Conservation (phyloP, 2,888 invertebrate species). For the Oscheius sp. region DNA sequence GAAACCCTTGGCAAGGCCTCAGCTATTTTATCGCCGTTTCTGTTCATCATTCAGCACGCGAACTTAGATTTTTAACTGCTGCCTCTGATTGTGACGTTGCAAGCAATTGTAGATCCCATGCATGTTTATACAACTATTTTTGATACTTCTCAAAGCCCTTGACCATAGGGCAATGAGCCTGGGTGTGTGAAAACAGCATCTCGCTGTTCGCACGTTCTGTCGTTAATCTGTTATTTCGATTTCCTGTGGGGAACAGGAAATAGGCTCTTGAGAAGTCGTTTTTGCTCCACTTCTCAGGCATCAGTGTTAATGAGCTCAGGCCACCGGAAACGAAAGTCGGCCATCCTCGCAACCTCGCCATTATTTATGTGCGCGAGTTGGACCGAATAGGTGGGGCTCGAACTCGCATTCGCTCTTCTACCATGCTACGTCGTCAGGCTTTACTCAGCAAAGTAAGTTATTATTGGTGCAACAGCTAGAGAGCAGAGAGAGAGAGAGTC, state of each 20-base stretch:
- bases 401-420: constrained; percentile 8
- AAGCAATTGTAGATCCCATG: background rate
- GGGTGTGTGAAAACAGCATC: background rate
- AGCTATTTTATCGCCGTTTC: constrained; percentile 34
- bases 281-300: constrained; percentile 22
- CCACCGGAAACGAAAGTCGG: constrained; percentile 29
- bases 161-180: background rate
- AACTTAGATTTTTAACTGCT: background rate
- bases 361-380: constrained; percentile 37
- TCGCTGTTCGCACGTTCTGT: constrained; percentile 7
- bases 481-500: no score
- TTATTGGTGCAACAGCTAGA: background rate
- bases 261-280: constrained; percentile 11
- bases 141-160: background rate
- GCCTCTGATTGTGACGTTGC: no score
- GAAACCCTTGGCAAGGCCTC: constrained; percentile 35
- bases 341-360: constrained; percentile 28
- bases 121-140: background rate
- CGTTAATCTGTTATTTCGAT: constrained; percentile 10
- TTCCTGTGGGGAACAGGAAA: constrained; percentile 25
- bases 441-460: constrained; percentile 24
- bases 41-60: constrained; percentile 27
- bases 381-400: constrained; percentile 33
- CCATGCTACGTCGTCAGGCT: constrained; percentile 28
- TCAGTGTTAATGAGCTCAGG: constrained; percentile 31